Evolutionary conservation across 2,113 vertebrate species (phyloP), one percentile per base, ranked within the genome.

Genomic region (Perognathus longimembris): DNA sequence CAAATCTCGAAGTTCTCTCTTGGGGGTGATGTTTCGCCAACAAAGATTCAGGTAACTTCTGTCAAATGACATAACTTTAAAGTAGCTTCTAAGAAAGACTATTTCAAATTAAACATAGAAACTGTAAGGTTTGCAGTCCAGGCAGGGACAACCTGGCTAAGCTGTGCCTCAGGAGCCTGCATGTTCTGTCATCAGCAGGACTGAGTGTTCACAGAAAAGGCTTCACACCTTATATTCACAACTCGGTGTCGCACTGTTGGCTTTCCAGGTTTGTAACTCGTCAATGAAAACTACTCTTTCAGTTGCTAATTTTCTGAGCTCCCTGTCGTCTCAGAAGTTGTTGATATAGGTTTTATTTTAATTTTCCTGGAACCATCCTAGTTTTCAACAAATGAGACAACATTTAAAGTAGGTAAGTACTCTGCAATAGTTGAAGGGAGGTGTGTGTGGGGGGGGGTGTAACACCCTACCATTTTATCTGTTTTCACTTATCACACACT

Each of bases 241-340:
- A 21, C 8, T 38, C 54, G 15, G 3, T 94, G 89, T 36, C 21
- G 94, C 30, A 22, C 66, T 8, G 0, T 97, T 95, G 45, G 8
- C 97, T 94, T 97, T 66, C 57, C 75, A 76, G 32, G 66, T 96
- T 97, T 95, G 85, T 94, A 95, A 90, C 93, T 96, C 73, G 74
- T 66, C 69, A 89, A 77, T 96, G 95, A 96, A 96, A 97, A 6
- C 54, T 94, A 83, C 64, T 93, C 78, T 93, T 94, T 89, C 67
- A 85, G 67, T 95, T 97, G 97, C 93, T 94, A 95, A 78, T 91
- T 97, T 97, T 85, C 83, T 84, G 50, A 89, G n/a, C n/a, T 64
- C 50, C 50, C 15, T 30, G 91, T 63, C 87, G 79, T 95, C 96
- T 96, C 61, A 73, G 40, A 82, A 66, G 88, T 77, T 81, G 24